Percentiles rank a stretch among this genome's conserved stretches.
Conservation (phyloP, 2,113 vertebrate species). For the Peromyscus maniculatus region DNA sequence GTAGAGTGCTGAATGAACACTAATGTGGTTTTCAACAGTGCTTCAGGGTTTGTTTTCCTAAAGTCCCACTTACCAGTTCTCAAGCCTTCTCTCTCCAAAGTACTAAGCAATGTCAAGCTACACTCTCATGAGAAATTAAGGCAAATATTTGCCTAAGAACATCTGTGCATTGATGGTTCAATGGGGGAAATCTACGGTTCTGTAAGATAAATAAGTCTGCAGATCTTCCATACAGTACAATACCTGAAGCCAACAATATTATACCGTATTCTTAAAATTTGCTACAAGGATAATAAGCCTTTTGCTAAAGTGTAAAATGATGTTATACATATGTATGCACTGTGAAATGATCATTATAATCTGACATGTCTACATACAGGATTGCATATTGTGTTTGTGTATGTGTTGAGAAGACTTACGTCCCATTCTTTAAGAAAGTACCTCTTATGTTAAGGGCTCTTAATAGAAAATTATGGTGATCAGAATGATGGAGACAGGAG, state of each 20-base stretch:
- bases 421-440: neutral
- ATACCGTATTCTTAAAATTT: neutral
- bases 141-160: constrained; percentile 43
- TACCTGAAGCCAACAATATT: neutral
- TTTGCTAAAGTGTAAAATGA: neutral
- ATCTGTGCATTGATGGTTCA: neutral
- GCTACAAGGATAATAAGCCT: neutral
- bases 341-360: neutral
- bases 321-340: neutral
- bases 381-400: neutral
- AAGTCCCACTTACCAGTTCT: constrained; percentile 20
- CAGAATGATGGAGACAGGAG: neutral
- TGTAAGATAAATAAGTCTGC: neutral
- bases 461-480: neutral
- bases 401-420: neutral
- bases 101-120: neutral
- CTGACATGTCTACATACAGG: neutral
- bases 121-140: constrained; percentile 11
- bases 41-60: constrained; percentile 7
- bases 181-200: neutral
- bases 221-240: neutral
- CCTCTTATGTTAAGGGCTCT: neutral
- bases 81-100: neutral
- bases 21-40: neutral
- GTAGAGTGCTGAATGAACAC: neutral